phyloP scores from a whole-genome alignment of 2,113 vertebrate species.

The Gavialis gangeticus region DNA sequence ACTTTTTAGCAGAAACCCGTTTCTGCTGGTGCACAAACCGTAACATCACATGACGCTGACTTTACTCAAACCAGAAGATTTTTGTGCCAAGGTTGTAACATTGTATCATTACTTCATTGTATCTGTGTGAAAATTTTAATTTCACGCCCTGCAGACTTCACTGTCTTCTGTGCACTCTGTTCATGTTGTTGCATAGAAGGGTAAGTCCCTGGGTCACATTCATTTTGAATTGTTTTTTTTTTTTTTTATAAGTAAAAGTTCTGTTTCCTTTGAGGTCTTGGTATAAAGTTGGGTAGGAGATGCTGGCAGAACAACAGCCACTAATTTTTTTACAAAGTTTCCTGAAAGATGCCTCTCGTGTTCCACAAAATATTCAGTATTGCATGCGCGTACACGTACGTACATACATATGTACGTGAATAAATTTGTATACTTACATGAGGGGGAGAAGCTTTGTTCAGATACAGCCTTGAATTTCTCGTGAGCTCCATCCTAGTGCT shows the following conservation, averaged over 20 bases:
- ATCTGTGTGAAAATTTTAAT: constrained; percentile 78
- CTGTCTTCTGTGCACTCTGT: constrained; percentile 63
- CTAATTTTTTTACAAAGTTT: constrained; percentile 12
- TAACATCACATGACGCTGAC: constrained; percentile 66
- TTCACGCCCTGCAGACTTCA: constrained; percentile 75
- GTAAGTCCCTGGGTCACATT: constrained; percentile 72
- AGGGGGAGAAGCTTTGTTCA: background rate
- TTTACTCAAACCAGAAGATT: constrained; percentile 73
- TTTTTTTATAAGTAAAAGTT: constrained; percentile 22
- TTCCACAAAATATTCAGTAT: background rate
- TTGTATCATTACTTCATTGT: constrained; percentile 73
- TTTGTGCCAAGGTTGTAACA: constrained; percentile 69
- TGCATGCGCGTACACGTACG: rapidly evolving
- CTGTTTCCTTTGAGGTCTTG: constrained; percentile 55
- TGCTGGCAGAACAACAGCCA: constrained; percentile 37
- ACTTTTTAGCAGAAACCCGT: constrained; percentile 54
- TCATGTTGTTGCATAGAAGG: constrained; percentile 65
- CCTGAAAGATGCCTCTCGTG: background rate
- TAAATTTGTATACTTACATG: background rate
- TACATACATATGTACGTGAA: rapidly evolving
- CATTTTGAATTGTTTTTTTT: constrained; percentile 47
- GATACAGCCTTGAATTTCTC: background rate
- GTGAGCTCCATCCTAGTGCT: background rate
- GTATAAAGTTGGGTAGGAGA: constrained; percentile 34
- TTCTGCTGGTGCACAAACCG: constrained; percentile 57